Evolutionary conservation across 2,797 vertebrate species (phyloP), one percentile per base, ranked within the genome.

Genomic region (Pterois miles): DNA sequence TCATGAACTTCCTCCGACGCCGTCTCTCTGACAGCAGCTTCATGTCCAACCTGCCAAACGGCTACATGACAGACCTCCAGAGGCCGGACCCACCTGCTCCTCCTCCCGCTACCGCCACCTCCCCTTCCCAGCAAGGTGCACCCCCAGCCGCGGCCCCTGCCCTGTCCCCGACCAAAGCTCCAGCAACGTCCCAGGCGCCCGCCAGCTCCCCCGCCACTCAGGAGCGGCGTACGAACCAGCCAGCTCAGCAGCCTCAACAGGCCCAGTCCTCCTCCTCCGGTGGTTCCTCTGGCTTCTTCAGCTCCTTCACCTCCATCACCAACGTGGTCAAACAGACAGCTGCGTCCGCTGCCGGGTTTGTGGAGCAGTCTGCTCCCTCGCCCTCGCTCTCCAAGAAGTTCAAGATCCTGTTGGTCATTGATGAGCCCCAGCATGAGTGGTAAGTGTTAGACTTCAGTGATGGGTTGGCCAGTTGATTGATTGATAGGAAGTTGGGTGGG

Each of bases 21-120:
- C 96, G 98, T 80, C 97, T 99, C 76, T 99, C 98, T 9, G 98
- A 99, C 96, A 99, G 98, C 96, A 99, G 96, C 95, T 99, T 99
- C 94, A 98, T 99, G 91, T 97, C 98, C 92, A 99, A 99, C 94
- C 96, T 99, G 84, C 98, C 98, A 92, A 99, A 98, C 59, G 98
- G 98, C 88, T 99, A 99, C 96, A 98, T 99, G 98, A 96, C 97
- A 29, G 98, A 99, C 92, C 96, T 99, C 91, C 98, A 99, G 96
- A 96, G 97, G 87, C 96, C 98, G 0, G 98, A 99, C 88, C 96
- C 96, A 52, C 94, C 96, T 84, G 96, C 96, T 78, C 96, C 96
- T 4, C 97, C 97, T 43, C 95, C 96, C 25, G 87, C 95, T 1
- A 90, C 94, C 0, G 86, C 95, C 25, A 81, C 95, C 27, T 90